Evolutionary conservation across 2,797 vertebrate genomes (phyloP), one percentile per base, ranked within the genome.

Genomic region (Epinephelus malabaricus): DNA sequence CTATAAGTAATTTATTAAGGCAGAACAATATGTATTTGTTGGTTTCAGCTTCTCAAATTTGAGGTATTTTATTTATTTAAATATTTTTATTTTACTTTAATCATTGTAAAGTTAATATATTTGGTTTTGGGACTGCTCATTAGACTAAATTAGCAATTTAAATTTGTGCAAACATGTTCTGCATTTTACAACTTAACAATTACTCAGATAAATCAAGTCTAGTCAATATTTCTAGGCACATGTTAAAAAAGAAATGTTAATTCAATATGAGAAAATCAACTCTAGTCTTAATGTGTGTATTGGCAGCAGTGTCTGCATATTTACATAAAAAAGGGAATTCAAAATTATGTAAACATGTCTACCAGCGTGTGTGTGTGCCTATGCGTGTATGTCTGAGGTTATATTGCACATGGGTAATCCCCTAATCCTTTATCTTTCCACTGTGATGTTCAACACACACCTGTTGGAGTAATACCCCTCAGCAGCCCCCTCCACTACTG

Each of bases 371-470:
- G 11, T 66, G 19, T 60, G 49, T 56, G 17, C 49, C 47, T 83
- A 45, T 65, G 43, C 81, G 45, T 65, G 43, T 70, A 4, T 73
- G 62, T 82, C 7, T 69, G 60, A 75, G 73, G 73, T 85, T 80
- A 69, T 75, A 60, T 78, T 83, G 45, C 70, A 71, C 47, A 68
- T 19, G n/a, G 61, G 50, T 87, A 81, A 83, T 89, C 78, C 81
- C 73, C 56, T 88, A 89, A 90, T 89, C 82, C 82, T 74, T 70
- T 21, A 73, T 21, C 72, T 79, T 74, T 85, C 76, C 71, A 61
- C 30, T 58, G 27, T 58, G 66, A 82, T 82, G 68, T 82, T 71
- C 78, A 67, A 83, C 40, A 83, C 75, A 79, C 84, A 88, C 69
- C 75, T 88, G 82, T 83, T 84, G 77, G 81, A 75, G 75, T 51